phyloP scores from a whole-genome alignment of 2,888 invertebrate species.

The Melanargia galathea region DNA sequence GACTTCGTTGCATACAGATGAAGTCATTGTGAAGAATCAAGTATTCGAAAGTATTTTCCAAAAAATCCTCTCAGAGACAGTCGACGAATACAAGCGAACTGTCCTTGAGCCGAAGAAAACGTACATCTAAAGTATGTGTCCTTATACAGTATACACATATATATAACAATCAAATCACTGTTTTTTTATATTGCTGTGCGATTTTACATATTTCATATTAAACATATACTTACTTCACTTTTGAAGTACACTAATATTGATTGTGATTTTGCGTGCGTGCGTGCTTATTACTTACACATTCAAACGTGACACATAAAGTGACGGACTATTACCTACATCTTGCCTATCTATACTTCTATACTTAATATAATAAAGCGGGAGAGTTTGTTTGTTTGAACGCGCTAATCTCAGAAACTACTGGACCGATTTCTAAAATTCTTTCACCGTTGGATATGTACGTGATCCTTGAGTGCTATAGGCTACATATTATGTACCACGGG shows the following conservation, averaged over 20 bases:
- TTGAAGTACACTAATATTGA: conserved; percentile 1
- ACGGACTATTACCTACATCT: no score
- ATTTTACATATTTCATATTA: conserved; percentile 23
- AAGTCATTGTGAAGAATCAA: conserved; percentile 68
- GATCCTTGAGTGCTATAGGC: no score
- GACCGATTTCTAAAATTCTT: no score
- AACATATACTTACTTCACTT: conserved; percentile 2
- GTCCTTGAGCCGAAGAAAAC: conserved; percentile 42
- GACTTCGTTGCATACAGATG: conserved; percentile 69
- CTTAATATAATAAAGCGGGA: no score
- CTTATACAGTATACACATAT: no score
- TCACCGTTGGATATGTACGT: no score
- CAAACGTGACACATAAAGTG: background rate
- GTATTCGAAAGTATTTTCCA: conserved; percentile 74
- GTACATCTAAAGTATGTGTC: conserved; percentile 8
- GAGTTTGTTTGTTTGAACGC: no score
- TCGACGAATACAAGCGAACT: conserved; percentile 69
- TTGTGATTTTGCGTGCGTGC: background rate
- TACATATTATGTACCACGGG: no score
- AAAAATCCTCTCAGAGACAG: conserved; percentile 65
- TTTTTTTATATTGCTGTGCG: conserved; percentile 22
- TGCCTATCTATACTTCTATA: no score
- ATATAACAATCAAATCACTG: conserved; percentile 13
- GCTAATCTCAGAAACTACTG: no score
- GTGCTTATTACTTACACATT: background rate